Percentiles rank a stretch among this genome's conserved stretches.
Evolutionary conservation across 1,140 invertebrate genomes (phyloP).

Genomic region (Panagrolaimus sp.): DNA sequence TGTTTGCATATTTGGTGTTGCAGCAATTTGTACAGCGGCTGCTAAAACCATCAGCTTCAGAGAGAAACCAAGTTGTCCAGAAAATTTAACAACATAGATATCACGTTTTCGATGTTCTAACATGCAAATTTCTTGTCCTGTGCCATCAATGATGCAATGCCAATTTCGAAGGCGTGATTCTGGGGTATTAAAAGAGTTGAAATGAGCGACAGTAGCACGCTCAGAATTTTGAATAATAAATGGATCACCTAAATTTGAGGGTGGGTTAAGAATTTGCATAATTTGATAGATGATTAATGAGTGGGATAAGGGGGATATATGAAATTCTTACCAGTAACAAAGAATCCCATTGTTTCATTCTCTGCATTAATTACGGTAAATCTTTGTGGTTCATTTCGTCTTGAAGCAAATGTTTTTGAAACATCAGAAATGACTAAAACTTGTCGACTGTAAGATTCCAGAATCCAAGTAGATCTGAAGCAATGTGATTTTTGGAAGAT

Average conservation of each 20-base stretch:
- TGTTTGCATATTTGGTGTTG: not conserved
- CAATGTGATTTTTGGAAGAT: slow-evolving; percentile 12
- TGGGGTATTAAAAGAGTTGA: not conserved
- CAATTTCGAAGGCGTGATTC: not conserved
- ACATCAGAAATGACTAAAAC: slow-evolving; percentile 1
- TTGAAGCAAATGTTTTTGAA: not conserved
- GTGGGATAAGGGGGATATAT: too few relatives aligned
- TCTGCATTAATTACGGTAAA: slow-evolving; percentile 2
- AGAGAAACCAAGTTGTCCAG: slow-evolving; percentile 3
- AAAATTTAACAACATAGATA: slow-evolving; percentile 4
- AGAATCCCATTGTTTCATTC: not conserved
- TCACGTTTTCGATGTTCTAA: slow-evolving; percentile 3
- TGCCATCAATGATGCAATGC: slow-evolving; percentile 9
- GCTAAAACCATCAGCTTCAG: slow-evolving; percentile 6
- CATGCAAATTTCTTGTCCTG: slow-evolving; percentile 1
- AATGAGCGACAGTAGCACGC: not conserved
- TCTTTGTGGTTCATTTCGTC: not conserved
- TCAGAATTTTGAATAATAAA: slow-evolving; percentile 5
- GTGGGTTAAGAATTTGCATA: too few relatives aligned
- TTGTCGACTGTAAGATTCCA: not conserved
- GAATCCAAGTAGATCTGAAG: not conserved
- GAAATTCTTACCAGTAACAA: not conserved
- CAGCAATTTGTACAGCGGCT: slow-evolving; percentile 4
- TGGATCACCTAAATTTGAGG: not conserved
- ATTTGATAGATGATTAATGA: too few relatives aligned